Base-by-base conservation (phyloP, 2,797 vertebrate genomes). In the Benthosema pterotum region DNA sequence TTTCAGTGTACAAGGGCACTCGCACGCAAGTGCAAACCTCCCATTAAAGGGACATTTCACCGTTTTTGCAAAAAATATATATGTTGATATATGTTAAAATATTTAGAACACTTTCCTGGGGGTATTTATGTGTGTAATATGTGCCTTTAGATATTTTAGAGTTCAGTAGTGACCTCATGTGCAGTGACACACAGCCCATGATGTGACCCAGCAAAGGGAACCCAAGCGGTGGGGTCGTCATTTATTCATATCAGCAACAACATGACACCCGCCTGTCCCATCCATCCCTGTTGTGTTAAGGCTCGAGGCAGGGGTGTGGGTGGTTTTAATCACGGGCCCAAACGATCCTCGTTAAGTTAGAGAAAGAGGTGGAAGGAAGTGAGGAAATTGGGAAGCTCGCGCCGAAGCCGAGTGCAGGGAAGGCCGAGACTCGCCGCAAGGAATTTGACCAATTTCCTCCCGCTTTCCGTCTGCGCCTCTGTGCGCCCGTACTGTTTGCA, bases 391-490 rank as follows among this genome's bases (percentile, higher is more conserved):
- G 62, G 60, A 68, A 74, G 75, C 69, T 80, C 47, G 25, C 19
- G 69, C 75, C 86, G 78, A 79, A 82, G 66, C 61, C 59, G 15
- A 82, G 75, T 43, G n/a, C 57, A 79, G n/a, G n/a, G 77, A 80
- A 72, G 70, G 60, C 67, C 64, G 77, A 38, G 32, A 7, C 71
- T 85, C 76, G 79, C 83, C 57, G 1, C 28, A 52, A 80, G 80
- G 77, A 80, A 83, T 78, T 70, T 15, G 11, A 57, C 78, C 81
- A 75, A 82, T 79, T 87, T 87, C 87, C 83, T 88, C 80, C 77
- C 62, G 16, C 11, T 38, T 57, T n/a, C 63, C 61, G 64, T 81
- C 69, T 67, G 65, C 56, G 71, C 63, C 75, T 43, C 81, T 77
- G 71, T 62, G 16, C 65, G 78, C 43, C 5, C 11, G 11, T 42